Conservation (phyloP, 2,888 invertebrate genomes). For the Tipula lateralis region DNA sequence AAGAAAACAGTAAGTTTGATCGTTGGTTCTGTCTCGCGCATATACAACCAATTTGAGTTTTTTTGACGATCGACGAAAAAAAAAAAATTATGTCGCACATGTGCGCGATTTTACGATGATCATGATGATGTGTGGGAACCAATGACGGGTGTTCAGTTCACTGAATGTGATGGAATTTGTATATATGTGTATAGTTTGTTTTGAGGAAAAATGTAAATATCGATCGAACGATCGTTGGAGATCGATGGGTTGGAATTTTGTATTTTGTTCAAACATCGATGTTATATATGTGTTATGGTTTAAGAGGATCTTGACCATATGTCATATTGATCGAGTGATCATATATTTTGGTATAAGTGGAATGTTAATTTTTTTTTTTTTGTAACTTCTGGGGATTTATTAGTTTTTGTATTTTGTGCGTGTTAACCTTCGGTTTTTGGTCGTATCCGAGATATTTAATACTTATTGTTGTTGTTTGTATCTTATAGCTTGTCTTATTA, state of each 20-base stretch:
- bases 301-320: background rate
- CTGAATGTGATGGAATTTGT: slow-evolving; percentile 12
- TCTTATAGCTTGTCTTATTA: background rate
- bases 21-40: background rate
- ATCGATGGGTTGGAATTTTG: background rate
- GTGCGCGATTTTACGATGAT: slow-evolving; percentile 3
- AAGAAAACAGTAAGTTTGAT: background rate
- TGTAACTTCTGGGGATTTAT: background rate
- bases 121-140: slow-evolving; percentile 26
- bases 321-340: background rate
- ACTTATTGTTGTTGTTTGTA: background rate
- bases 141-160: slow-evolving; percentile 28
- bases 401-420: background rate
- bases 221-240: background rate
- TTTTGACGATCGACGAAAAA: background rate
- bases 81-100: slow-evolving; percentile 12
- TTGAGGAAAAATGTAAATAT: background rate
- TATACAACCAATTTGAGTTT: background rate
- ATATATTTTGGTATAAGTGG: background rate
- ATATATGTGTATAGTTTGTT: background rate
- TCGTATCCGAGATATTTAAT: background rate
- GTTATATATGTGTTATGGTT: background rate
- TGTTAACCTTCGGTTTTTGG: background rate
- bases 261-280: background rate
- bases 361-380: background rate